Conservation (phyloP, 2,113 vertebrate species). For the Poicephalus gulielmi region DNA sequence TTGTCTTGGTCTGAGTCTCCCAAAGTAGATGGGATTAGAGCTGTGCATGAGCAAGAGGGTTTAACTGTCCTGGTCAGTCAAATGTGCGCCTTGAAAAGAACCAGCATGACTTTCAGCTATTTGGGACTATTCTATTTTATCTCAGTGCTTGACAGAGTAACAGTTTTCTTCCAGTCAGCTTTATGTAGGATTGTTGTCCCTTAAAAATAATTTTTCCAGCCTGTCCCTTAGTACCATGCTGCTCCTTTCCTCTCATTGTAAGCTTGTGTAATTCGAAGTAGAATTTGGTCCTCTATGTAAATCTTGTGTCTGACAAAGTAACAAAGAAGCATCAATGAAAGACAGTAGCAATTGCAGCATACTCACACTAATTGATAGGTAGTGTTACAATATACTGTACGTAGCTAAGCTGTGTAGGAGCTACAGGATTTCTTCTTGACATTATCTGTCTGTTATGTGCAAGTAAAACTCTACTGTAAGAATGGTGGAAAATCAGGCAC, state of each 20-base stretch:
- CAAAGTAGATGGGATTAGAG: neutral
- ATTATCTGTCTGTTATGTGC: neutral
- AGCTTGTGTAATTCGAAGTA: neutral
- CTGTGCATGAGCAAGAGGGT: rapidly evolving
- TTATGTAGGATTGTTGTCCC: neutral
- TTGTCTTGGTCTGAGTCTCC: neutral
- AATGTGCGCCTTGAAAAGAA: neutral
- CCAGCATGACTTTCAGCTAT: neutral
- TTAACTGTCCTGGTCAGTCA: neutral
- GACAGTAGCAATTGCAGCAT: neutral
- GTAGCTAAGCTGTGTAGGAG: neutral
- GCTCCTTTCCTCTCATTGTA: neutral
- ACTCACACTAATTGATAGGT: neutral
- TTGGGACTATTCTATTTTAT: neutral
- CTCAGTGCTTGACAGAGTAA: neutral
- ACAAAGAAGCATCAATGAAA: neutral
- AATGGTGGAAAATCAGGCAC: neutral
- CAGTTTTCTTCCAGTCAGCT: neutral
- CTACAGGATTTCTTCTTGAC: neutral
- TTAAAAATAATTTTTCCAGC: neutral
- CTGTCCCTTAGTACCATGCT: neutral
- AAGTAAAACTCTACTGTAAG: neutral
- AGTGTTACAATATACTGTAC: neutral
- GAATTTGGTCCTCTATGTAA: neutral
- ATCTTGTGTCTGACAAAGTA: neutral